Evolutionary conservation across 2,888 invertebrate species (phyloP), one percentile per base, ranked within the genome.

Genomic region (Spilarctia lutea): DNA sequence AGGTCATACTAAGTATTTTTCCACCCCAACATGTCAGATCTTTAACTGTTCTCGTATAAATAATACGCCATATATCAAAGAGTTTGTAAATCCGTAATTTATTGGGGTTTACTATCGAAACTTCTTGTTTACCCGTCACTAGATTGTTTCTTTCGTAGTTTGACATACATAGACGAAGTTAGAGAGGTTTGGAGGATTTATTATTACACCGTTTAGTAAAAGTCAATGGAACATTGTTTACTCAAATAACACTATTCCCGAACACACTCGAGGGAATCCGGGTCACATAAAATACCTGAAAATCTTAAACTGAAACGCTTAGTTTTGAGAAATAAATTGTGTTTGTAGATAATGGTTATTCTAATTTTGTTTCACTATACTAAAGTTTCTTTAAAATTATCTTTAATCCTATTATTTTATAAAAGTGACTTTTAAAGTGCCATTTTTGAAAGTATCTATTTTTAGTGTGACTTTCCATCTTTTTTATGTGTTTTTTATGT

Each of bases 51-150:
- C 48, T 39, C 13, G 68, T 68, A 73, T 56, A 75, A 66, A 73
- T 69, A 74, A 73, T 56, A 60, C 39, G 48, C 39, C 30, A 35
- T 70, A 72, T 74, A 60, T 70, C 68, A 18, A 33, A 65, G 68
- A 75, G 71, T 73, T 80, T 56, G 48, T 68, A 74, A 71, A 68
- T 71, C 35, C 48, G 72, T 78, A 68, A 83, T 83, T 81, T 81
- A 79, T 81, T 68, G 63, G 18, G 74, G 66, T 75, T 66, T 45
- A 60, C 63, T 73, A 67, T 68, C 69, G 63, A 45, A 13, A 33
- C 52, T 82, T 75, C 52, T 73, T 78, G 67, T 79, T 81, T 81
- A 74, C 68, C 56, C 24, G 42, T 66, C 65, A 33, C 24, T 18
- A 52, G 52, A 60, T 74, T 74, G 74, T 82, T 78, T 71, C 60